Percentiles rank a stretch among this genome's conserved stretches.
Conservation (phyloP, 2,888 invertebrate genomes). For the Sthenelais limicola region DNA sequence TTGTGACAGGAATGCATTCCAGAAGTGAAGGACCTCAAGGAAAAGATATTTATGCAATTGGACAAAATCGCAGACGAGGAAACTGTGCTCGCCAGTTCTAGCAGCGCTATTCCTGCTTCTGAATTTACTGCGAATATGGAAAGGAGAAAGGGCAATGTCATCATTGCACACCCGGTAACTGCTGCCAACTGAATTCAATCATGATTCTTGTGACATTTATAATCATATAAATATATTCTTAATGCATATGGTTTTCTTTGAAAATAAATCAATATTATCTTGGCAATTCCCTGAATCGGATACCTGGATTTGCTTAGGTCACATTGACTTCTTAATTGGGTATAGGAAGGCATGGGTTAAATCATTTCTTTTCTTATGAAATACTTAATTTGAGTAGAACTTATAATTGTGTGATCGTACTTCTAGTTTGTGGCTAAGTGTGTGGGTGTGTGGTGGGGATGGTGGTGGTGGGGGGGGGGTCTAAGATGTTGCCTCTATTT, state of each 20-base stretch:
- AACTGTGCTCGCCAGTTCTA: conserved; percentile 87
- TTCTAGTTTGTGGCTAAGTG: too few species aligned
- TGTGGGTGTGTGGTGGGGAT: too few species aligned
- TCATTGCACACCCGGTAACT: conserved; percentile 83
- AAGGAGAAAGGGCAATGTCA: conserved; percentile 75
- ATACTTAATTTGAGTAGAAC: conserved; percentile 1
- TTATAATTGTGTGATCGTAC: too few species aligned
- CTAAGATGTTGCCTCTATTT: too few species aligned
- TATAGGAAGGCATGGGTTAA: background rate
- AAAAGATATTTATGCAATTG: conserved; percentile 83
- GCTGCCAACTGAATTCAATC: too few species aligned
- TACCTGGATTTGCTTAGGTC: background rate
- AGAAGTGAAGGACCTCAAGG: conserved; percentile 88
- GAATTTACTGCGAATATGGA: conserved; percentile 85
- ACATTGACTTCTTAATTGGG: background rate
- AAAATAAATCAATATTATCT: background rate
- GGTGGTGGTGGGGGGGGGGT: too few species aligned
- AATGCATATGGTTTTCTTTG: background rate
- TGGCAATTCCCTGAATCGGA: background rate
- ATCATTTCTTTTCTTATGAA: background rate
- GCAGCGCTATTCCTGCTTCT: conserved; percentile 92
- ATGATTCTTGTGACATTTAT: too few species aligned
- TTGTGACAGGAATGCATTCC: conserved; percentile 77
- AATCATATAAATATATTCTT: background rate
- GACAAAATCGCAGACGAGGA: conserved; percentile 77